Conservation (phyloP, 2,888 invertebrate species). For the Belgica antarctica region DNA sequence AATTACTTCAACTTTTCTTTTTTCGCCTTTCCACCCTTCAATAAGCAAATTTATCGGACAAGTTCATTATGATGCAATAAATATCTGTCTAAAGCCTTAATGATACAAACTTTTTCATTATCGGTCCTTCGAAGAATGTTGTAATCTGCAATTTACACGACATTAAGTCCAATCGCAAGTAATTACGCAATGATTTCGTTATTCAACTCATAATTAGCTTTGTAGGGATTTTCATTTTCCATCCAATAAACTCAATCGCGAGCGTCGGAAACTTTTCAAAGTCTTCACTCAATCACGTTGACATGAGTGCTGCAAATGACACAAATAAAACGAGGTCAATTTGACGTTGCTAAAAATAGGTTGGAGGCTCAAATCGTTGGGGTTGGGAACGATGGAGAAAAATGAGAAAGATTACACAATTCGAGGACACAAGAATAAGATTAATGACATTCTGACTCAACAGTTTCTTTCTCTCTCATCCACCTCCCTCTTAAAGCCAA, state of each 20-base stretch:
- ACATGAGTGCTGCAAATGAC: not conserved
- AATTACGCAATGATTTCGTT: not conserved
- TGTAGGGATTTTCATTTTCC: slow-evolving; percentile 13
- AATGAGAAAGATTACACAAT: slow-evolving; percentile 15
- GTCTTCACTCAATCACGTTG: slow-evolving; percentile 16
- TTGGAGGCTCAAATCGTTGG: slow-evolving; percentile 15
- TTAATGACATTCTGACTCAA: slow-evolving; percentile 44
- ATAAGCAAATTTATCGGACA: slow-evolving; percentile 36
- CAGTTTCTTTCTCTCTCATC: slow-evolving; percentile 39
- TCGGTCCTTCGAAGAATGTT: not conserved
- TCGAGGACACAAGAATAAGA: slow-evolving; percentile 35
- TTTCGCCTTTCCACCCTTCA: not conserved
- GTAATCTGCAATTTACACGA: slow-evolving; percentile 12
- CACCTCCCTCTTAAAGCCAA: not conserved
- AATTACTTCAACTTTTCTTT: slow-evolving; percentile 1
- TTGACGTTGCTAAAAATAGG: not conserved
- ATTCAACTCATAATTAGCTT: not conserved
- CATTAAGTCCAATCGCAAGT: not conserved
- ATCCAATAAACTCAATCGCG: not conserved
- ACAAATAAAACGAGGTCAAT: slow-evolving; percentile 22
- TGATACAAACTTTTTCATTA: not conserved
- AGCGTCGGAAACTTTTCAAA: not conserved
- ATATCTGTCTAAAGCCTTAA: not conserved
- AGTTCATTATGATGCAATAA: slow-evolving; percentile 43
- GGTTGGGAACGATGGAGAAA: slow-evolving; percentile 5